Evolutionary conservation across 2,113 vertebrate species (phyloP), one percentile per base, ranked within the genome.

Genomic region (Antechinus stuartii): DNA sequence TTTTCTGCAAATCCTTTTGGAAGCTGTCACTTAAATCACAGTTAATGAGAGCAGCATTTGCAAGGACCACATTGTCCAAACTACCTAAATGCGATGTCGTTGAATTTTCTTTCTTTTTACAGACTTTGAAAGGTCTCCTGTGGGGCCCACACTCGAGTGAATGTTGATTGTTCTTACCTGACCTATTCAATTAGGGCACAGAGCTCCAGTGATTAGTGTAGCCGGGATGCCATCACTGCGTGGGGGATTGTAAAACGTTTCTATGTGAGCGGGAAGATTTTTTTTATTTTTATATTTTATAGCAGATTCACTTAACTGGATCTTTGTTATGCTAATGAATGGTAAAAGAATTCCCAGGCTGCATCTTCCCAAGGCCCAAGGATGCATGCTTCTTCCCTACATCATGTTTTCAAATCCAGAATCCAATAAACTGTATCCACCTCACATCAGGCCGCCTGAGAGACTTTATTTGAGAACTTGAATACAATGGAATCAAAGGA

Each of bases 11-110:
- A 76, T 68, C 92, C 92, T 97, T 97, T 96, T 92, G 5, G 12
- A 96, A 96, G 94, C 94, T 98, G 97, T 96, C 97, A 93, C 96
- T 96, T 92, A 92, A 97, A 96, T 97, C 94, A 95, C 55, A 91
- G 93, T 56, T 95, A 95, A 91, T 92, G 92, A 98, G 96, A 97
- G 93, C 94, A 55, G 91, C 91, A 49, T 96, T 95, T 52, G 0
- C 93, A 97, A 95, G 91, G 95, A 95, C 90, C 0, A 0, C 90
- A 90, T 92, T 95, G 96, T 94, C 57, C 96, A 92, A 91, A 53
- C 91, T 93, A 91, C 90, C 52, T 93, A 95, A 96, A 93, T 61
- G 50, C 84, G 96, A 47, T 91, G 76, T 95, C 96, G 91, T 94
- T 97, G 93, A 93, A 93, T 94, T 97, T 96, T 94, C 95, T 56